Conservation (phyloP, 2,797 vertebrate species). For the Merluccius polli region DNA sequence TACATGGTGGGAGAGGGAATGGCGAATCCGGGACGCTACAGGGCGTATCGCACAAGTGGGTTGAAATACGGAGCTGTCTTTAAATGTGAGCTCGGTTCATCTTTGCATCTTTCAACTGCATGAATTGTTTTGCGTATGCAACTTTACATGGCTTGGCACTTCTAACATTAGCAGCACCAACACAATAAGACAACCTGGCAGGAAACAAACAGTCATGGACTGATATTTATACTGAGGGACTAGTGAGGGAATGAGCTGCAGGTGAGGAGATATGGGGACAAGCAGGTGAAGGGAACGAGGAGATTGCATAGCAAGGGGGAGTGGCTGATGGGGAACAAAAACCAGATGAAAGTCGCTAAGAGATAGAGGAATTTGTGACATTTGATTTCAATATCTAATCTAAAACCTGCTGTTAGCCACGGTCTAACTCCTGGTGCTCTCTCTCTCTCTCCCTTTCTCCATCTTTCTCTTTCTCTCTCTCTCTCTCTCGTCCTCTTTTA, state of each 20-base stretch:
- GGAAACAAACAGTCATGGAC: too few species aligned
- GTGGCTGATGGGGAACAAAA: too few species aligned
- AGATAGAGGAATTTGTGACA: too few species aligned
- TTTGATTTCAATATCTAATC: not conserved
- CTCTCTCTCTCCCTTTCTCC: not conserved
- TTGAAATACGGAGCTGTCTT: not conserved
- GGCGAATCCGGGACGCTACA: not conserved
- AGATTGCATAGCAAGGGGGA: too few species aligned
- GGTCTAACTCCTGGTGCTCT: too few species aligned
- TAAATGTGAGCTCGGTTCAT: not conserved
- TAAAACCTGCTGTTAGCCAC: not conserved
- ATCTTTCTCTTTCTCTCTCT: not conserved
- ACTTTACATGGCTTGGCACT: not conserved
- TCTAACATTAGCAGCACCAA: not conserved
- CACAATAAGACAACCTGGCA: too few species aligned
- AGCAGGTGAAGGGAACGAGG: too few species aligned
- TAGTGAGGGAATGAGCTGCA: not conserved
- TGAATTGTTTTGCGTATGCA: not conserved
- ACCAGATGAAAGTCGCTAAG: too few species aligned
- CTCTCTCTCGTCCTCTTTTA: not conserved
- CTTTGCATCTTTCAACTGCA: not conserved
- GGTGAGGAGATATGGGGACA: too few species aligned
- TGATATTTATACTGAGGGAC: too few species aligned
- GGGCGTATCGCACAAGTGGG: not conserved
- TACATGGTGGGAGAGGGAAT: not conserved